These are phyloP conservation scores for Pomacea maculata DNA, from an alignment of 1,140 invertebrate genomes.

Conservation along the genomic window DNA sequence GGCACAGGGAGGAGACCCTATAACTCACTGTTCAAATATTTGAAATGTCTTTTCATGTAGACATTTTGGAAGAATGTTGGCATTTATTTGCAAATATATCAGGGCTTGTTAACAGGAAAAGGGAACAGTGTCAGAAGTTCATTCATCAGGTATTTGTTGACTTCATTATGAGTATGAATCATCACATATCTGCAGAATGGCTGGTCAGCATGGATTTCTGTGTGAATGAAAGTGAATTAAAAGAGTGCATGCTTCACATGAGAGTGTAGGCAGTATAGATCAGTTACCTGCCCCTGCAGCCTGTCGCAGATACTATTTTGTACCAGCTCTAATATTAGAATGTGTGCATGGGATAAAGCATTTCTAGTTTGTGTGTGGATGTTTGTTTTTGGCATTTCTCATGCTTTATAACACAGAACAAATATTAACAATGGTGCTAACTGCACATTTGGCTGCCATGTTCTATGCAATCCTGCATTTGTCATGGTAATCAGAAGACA, in stretches of 20 bases:
- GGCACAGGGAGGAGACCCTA: no score
- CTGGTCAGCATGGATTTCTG: constrained; percentile 9
- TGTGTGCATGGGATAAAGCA: no score
- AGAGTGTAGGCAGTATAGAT: background rate
- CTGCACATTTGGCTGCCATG: constrained; percentile 18
- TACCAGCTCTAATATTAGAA: no score
- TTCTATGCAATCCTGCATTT: constrained; percentile 25
- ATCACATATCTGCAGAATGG: constrained; percentile 28
- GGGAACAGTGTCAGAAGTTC: constrained; percentile 4
- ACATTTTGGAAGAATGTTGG: no score
- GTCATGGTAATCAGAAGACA: constrained; percentile 13
- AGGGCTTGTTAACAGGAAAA: background rate
- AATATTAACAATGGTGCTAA: constrained; percentile 23
- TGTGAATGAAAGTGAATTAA: constrained; percentile 5
- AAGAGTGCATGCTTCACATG: background rate
- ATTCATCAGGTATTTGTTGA: background rate
- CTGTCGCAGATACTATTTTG: background rate
- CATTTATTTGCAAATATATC: no score
- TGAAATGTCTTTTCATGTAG: no score
- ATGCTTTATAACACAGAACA: constrained; percentile 19
- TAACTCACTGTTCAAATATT: no score
- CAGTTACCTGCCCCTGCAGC: constrained; percentile 9
- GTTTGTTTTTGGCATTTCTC: no score
- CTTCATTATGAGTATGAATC: constrained; percentile 10
- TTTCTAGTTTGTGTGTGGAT: background rate